phyloP scores from a whole-genome alignment of 1,140 invertebrate genomes.

The Drosophila cardini region DNA sequence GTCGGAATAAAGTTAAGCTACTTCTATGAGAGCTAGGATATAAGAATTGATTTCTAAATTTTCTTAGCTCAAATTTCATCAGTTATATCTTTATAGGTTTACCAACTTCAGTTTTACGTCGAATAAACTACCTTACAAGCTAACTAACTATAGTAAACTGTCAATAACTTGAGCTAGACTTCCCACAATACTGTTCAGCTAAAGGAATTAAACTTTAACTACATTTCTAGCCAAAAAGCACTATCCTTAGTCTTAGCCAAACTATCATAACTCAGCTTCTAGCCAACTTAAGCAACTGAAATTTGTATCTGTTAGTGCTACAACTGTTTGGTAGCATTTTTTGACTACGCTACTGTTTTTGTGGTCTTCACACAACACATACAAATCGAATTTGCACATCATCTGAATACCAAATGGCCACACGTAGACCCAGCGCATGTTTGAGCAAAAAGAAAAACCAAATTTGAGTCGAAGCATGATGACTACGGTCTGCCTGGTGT shows the following conservation, averaged over 20 bases:
- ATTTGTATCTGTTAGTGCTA: background rate
- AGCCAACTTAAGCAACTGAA: background rate
- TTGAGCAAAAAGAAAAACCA: constrained; percentile 4
- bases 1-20: no score
- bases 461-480: constrained; percentile 55
- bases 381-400: constrained; percentile 84
- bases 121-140: background rate
- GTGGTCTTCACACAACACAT: constrained; percentile 68
- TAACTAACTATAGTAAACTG: background rate
- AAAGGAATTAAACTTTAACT: no score
- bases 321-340: background rate
- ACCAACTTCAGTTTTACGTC: no score
- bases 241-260: background rate
- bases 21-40: no score
- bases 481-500: constrained; percentile 22
- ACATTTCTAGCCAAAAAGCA: background rate
- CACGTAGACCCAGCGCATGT: constrained; percentile 65
- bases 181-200: background rate
- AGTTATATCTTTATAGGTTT: no score
- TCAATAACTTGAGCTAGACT: background rate
- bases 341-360: constrained; percentile 43
- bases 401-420: constrained; percentile 84
- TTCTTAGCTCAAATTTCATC: no score
- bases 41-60: no score
- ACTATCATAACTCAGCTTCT: constrained; percentile 11